phyloP scores from a whole-genome alignment of 2,888 invertebrate species.

The Bruchidius siliquastri region DNA sequence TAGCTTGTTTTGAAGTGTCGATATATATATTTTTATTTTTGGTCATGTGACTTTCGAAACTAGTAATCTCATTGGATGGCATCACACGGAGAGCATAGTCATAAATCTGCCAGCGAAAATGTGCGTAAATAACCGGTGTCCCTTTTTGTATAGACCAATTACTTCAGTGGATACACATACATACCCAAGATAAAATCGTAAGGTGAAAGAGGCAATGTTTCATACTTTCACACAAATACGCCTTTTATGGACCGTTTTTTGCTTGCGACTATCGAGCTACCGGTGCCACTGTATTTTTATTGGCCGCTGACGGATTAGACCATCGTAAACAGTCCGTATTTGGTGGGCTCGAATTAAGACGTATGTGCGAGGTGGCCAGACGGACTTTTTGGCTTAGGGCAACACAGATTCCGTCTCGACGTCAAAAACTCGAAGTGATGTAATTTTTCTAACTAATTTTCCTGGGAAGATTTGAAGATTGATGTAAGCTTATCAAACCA shows the following conservation, averaged over 20 bases:
- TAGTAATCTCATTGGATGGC: too few relatives aligned
- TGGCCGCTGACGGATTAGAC: neutral
- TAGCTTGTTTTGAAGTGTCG: too few relatives aligned
- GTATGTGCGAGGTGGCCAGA: neutral
- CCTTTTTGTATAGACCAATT: neutral
- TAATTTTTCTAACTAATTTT: too few relatives aligned
- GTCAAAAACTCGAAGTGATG: too few relatives aligned
- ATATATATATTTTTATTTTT: too few relatives aligned
- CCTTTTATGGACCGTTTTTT: neutral
- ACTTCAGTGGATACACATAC: neutral
- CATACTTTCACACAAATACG: neutral
- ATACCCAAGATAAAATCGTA: neutral
- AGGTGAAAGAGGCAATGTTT: neutral
- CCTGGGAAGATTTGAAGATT: too few relatives aligned
- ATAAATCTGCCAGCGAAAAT: neutral
- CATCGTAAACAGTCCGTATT: neutral
- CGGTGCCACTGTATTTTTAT: neutral
- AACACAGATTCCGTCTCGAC: too few relatives aligned
- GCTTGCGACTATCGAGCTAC: neutral
- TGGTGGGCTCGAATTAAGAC: neutral
- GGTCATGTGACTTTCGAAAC: too few relatives aligned
- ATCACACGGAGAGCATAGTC: neutral
- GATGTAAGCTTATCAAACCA: too few relatives aligned
- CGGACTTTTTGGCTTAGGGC: neutral
- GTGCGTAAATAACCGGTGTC: neutral